These are phyloP conservation scores for Gasterosteus nipponicus DNA, from an alignment of 2,113 vertebrate species.

Conservation along the genomic window DNA sequence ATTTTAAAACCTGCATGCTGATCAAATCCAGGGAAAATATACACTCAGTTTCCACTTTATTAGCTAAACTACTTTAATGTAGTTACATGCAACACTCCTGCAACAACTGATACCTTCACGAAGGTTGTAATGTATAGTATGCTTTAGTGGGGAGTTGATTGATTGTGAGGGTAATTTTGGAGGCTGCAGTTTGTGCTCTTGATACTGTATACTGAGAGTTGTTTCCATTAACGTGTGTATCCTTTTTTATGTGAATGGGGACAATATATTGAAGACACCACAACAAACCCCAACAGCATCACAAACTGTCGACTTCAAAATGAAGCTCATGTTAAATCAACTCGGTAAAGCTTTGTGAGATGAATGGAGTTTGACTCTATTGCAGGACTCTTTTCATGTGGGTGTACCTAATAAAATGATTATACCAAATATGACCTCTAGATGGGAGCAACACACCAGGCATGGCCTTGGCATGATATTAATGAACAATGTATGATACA, in stretches of 20 bases:
- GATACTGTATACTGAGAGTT: neutral
- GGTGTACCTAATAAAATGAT: neutral
- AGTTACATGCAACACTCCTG: neutral
- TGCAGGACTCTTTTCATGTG: neutral
- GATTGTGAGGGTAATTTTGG: neutral
- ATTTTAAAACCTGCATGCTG: neutral
- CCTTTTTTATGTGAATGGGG: neutral
- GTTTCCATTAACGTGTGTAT: neutral
- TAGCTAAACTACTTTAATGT: neutral
- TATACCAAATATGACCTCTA: conserved; percentile 33
- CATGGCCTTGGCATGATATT: neutral
- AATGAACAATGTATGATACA: neutral
- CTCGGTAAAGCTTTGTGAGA: no score
- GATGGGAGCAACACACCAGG: conserved; percentile 57
- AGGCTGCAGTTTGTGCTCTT: neutral
- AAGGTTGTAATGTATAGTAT: neutral
- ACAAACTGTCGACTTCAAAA: neutral
- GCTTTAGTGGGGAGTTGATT: neutral
- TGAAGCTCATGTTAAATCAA: neutral
- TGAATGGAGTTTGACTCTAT: no score
- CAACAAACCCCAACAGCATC: neutral
- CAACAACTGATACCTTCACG: neutral
- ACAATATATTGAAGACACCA: neutral
- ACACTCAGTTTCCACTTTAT: neutral
- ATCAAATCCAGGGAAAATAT: neutral